These are phyloP conservation scores for Rhynchophorus ferrugineus DNA, from an alignment of 1,140 invertebrate genomes.

Conservation along the genomic window DNA sequence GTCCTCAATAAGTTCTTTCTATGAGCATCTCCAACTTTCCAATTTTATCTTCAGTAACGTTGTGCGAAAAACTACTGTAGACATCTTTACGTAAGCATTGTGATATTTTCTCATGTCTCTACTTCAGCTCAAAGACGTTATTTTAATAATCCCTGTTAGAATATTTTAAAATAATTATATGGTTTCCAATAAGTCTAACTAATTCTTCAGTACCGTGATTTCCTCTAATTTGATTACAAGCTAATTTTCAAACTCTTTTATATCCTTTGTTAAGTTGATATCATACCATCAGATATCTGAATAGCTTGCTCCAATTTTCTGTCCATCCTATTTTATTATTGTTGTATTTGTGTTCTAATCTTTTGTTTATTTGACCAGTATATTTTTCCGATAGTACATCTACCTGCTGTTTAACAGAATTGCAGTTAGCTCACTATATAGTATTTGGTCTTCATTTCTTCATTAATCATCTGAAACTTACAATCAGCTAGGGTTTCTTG, in stretches of 20 bases:
- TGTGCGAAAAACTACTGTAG: conserved; percentile 11
- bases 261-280: conserved; percentile 32
- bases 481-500: conserved; percentile 44
- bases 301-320: conserved; percentile 39
- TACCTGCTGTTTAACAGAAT: conserved; percentile 41
- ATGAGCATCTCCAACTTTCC: conserved; percentile 65
- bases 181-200: conserved; percentile 7
- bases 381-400: conserved; percentile 39
- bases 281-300: conserved; percentile 37
- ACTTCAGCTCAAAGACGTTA: conserved; percentile 21
- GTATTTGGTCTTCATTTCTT: conserved; percentile 40
- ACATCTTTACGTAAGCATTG: conserved; percentile 22
- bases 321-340: conserved; percentile 37
- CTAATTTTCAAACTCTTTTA: conserved; percentile 32
- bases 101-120: conserved; percentile 23
- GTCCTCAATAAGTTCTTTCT: conserved; percentile 60
- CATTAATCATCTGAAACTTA: conserved; percentile 47
- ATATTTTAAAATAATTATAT: conserved; percentile 19
- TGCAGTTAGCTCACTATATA: conserved; percentile 32
- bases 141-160: conserved; percentile 23
- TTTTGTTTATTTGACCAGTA: conserved; percentile 58
- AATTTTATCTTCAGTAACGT: conserved; percentile 50
- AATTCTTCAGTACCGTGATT: conserved; percentile 20
- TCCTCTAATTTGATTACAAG: conserved; percentile 31
- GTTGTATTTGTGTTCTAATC: conserved; percentile 51